Evolutionary conservation across 2,888 invertebrate species (phyloP).

Genomic region (Chirona hameri): DNA sequence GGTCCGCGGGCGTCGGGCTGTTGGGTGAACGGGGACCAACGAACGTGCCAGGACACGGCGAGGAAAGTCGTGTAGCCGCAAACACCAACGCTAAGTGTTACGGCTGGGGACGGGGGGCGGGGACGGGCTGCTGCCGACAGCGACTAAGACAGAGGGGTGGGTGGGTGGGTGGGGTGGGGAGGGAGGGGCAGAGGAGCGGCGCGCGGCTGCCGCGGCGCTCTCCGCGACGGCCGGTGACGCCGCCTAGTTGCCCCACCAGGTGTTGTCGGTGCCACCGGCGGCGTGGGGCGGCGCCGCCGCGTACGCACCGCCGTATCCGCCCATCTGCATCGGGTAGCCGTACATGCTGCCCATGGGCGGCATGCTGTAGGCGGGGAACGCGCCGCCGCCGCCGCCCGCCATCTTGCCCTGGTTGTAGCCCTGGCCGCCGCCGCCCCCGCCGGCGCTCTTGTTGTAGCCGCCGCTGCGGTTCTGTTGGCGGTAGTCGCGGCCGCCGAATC

Average conservation of each 20-base stretch:
- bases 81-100: no score
- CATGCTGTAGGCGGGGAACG: constrained; percentile 52
- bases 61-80: no score
- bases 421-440: constrained; percentile 43
- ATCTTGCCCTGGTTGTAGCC: neutral
- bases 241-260: constrained; percentile 25
- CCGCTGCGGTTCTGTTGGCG: constrained; percentile 45
- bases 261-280: constrained; percentile 4
- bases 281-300: constrained; percentile 22
- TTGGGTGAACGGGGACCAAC: neutral
- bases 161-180: neutral
- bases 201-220: neutral
- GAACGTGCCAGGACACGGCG: neutral
- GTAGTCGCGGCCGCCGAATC: constrained; percentile 52
- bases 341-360: constrained; percentile 35
- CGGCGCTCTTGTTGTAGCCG: constrained; percentile 35
- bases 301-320: constrained; percentile 26
- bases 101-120: neutral
- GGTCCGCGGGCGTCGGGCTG: neutral
- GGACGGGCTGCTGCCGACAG: constrained; percentile 11
- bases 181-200: neutral
- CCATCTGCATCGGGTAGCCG: constrained; percentile 25
- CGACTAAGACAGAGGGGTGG: neutral
- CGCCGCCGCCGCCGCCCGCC: constrained; percentile 38
- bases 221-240: neutral